Evolutionary conservation across 2,113 vertebrate genomes (phyloP), one percentile per base, ranked within the genome.

Genomic region (Butorides virescens): DNA sequence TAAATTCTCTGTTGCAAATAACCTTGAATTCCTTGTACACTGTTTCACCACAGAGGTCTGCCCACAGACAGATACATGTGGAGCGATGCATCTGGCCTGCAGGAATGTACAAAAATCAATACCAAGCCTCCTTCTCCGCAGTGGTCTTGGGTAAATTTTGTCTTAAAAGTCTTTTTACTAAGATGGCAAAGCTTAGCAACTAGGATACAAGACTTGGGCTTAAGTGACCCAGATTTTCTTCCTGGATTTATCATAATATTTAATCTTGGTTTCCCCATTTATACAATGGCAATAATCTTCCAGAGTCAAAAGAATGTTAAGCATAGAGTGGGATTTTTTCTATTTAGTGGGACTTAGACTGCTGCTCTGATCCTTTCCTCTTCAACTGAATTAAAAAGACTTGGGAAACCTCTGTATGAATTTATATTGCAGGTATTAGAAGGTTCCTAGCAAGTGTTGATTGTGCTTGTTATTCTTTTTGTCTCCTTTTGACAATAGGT

Each of bases 31-130:
- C 55, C 42, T 21, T 59, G 17, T 80, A 36, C 21, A 1, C 88
- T 50, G 15, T 87, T 86, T 61, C 34, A 42, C 44, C 39, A 13
- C 97, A 99, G 99, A 95, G 99, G 99, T n/a, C 98, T 99, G 49
- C 99, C 99, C 37, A 99, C 99, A 0, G 99, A 99, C 96, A 98
- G 99, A 61, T 99, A 99, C 90, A 99, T 99, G 99, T 99, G 99
- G 99, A 99, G 99, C 1, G 99, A 99, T 15, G 99, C 98, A 2
- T 98, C 99, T 1, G 99, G 99, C 34, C 97, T 99, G 30, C 99
- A 99, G 39, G 99, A 99, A 90, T 98, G 99, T 86, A 99, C 99
- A 39, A 99, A 99, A 96, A 94, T 98, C 12, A 97, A 98, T 88
- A 99, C 98, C 7, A 99, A 99, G 93, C 98, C 99, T 29, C 99